These are phyloP conservation scores for Rhinophrynus dorsalis DNA, from an alignment of 2,797 vertebrate species.

Conservation along the genomic window DNA sequence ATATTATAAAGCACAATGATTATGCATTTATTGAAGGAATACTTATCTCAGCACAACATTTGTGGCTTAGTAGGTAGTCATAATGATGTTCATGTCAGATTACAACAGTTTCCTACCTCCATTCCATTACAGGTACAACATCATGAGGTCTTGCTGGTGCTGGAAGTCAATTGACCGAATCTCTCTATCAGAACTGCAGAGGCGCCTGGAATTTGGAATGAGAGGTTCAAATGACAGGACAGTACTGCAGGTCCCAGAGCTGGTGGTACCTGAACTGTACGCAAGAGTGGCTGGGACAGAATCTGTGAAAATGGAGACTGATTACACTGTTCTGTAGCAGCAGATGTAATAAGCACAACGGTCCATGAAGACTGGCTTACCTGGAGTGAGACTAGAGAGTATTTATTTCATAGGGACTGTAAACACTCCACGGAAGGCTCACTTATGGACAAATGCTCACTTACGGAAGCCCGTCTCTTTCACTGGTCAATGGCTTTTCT, in stretches of 20 bases:
- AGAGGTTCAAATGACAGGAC: constrained; percentile 76
- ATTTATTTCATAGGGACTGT: not conserved
- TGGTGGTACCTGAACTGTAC: constrained; percentile 80
- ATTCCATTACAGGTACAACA: constrained; percentile 67
- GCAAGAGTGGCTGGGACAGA: constrained; percentile 79
- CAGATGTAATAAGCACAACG: not conserved
- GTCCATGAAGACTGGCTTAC: constrained; percentile 45
- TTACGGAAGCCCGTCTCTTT: too few species aligned
- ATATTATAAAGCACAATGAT: too few species aligned
- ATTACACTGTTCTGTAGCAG: constrained; percentile 83
- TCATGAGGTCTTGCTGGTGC: constrained; percentile 87
- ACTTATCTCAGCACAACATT: too few species aligned
- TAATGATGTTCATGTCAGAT: too few species aligned
- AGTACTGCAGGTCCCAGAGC: constrained; percentile 74
- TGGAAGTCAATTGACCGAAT: constrained; percentile 80
- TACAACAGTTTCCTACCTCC: not conserved
- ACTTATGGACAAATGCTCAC: too few species aligned
- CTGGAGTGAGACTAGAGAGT: constrained; percentile 44
- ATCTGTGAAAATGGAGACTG: constrained; percentile 61
- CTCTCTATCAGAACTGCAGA: constrained; percentile 67
- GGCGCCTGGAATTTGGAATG: constrained; percentile 69
- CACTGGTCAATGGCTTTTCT: too few species aligned
- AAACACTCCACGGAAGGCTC: not conserved
- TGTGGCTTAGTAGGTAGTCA: too few species aligned
- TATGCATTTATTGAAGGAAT: too few species aligned